A percentile compares a stretch with the other conserved stretches of the same genome.
Evolutionary conservation across 1,140 invertebrate genomes (phyloP).

Genomic region (Eumaeus atala): DNA sequence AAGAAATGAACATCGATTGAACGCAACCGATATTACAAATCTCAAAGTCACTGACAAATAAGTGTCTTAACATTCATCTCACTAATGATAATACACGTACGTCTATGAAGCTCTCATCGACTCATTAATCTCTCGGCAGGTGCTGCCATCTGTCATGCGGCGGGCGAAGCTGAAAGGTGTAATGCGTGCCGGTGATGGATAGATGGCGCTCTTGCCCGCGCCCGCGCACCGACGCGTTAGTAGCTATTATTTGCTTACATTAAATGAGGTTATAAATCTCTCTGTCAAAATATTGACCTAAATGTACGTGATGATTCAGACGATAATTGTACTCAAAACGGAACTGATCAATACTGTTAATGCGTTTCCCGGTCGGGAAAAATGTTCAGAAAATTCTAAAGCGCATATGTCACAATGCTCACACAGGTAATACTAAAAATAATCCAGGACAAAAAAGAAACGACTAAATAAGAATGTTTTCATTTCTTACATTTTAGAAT

Average conservation of each 20-base stretch:
- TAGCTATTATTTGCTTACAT: slow-evolving; percentile 30
- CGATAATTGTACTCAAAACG: slow-evolving; percentile 21
- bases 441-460: too few species aligned
- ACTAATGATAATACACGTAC: slow-evolving; percentile 11
- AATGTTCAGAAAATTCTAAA: too few species aligned
- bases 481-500: too few species aligned
- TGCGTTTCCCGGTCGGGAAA: neutral
- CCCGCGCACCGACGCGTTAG: slow-evolving; percentile 27
- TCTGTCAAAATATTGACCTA: slow-evolving; percentile 31
- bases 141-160: slow-evolving; percentile 57
- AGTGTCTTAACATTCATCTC: neutral
- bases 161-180: slow-evolving; percentile 44
- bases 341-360: slow-evolving; percentile 4
- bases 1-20: too few species aligned
- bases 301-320: slow-evolving; percentile 26
- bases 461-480: too few species aligned
- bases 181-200: slow-evolving; percentile 51
- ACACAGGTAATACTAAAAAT: too few species aligned
- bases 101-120: slow-evolving; percentile 48
- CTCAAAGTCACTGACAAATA: too few species aligned
- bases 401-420: too few species aligned
- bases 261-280: slow-evolving; percentile 26
- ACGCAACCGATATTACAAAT: too few species aligned
- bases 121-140: slow-evolving; percentile 49
- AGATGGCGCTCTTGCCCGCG: slow-evolving; percentile 49